Evolutionary conservation across 2,797 vertebrate genomes (phyloP).

Genomic region (Diceros bicornis): DNA sequence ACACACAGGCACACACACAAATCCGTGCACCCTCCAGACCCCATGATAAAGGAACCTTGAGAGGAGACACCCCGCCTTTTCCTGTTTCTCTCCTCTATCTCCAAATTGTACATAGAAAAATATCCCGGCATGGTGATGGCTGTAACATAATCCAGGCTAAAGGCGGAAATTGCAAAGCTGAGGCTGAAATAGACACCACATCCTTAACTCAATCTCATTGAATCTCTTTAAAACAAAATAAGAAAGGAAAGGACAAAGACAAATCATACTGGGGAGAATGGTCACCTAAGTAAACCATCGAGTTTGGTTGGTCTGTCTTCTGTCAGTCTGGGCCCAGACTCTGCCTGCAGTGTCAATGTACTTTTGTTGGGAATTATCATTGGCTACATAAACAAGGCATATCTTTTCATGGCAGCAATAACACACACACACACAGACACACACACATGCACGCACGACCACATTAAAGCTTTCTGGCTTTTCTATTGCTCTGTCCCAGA

Average conservation of each 20-base stretch:
- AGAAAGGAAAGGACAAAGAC: slow-evolving; percentile 79
- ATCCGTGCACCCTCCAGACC: not conserved
- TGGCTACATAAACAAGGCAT: slow-evolving; percentile 72
- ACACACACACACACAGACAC: slow-evolving; percentile 45
- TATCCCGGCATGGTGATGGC: not conserved
- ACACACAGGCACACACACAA: not conserved
- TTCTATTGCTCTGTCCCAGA: slow-evolving; percentile 63
- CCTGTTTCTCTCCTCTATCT: slow-evolving; percentile 70
- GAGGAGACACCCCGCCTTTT: not conserved
- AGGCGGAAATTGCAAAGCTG: slow-evolving; percentile 61
- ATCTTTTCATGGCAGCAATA: slow-evolving; percentile 68
- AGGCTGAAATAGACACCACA: slow-evolving; percentile 69
- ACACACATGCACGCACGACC: slow-evolving; percentile 24
- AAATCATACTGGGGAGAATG: slow-evolving; percentile 67
- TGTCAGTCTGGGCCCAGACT: slow-evolving; percentile 78
- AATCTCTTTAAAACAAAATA: slow-evolving; percentile 76
- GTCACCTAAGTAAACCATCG: slow-evolving; percentile 65
- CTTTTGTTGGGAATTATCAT: slow-evolving; percentile 82
- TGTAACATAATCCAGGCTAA: slow-evolving; percentile 77
- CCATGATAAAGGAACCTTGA: slow-evolving; percentile 6
- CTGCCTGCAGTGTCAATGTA: slow-evolving; percentile 50
- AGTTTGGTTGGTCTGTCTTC: slow-evolving; percentile 83
- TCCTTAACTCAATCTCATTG: slow-evolving; percentile 68
- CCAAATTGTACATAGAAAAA: slow-evolving; percentile 60
- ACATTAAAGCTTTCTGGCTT: slow-evolving; percentile 74